phyloP scores from a whole-genome alignment of 1,140 invertebrate genomes.

The Musca domestica region DNA sequence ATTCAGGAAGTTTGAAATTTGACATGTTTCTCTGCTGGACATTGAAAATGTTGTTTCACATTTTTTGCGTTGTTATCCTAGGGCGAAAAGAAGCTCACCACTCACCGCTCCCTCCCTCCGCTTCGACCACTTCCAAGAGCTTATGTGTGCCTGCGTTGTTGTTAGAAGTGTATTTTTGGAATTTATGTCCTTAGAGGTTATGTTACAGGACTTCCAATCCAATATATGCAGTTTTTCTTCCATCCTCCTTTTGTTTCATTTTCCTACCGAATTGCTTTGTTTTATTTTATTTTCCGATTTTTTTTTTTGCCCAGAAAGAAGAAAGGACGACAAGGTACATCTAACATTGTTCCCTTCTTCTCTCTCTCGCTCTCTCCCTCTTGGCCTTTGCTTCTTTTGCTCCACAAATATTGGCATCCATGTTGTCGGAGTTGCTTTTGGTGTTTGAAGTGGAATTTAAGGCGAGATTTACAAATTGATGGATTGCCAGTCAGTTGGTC shows the following conservation, averaged over 20 bases:
- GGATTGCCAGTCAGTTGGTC: constrained; percentile 14
- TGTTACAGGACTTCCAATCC: constrained; percentile 2
- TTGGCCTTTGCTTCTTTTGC: neutral
- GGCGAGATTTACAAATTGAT: constrained; percentile 22
- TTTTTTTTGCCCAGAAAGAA: neutral
- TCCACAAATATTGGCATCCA: no score
- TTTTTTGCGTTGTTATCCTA: neutral
- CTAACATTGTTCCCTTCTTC: no score
- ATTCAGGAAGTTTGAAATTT: constrained; percentile 19
- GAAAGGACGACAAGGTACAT: no score
- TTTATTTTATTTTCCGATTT: neutral
- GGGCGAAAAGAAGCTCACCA: neutral
- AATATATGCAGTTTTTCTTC: no score
- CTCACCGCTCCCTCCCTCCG: neutral
- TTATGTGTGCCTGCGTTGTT: constrained; percentile 4
- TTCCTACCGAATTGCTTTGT: no score
- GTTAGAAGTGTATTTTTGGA: constrained; percentile 1
- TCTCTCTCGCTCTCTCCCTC: neutral
- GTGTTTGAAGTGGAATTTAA: constrained; percentile 22
- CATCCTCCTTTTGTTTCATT: no score
- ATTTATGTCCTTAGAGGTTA: constrained; percentile 22
- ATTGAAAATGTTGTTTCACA: constrained; percentile 16
- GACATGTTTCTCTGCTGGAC: constrained; percentile 20
- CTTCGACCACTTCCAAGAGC: neutral
- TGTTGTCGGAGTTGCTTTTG: constrained; percentile 1